phyloP scores from a whole-genome alignment of 2,888 invertebrate species.

The Zaprionus obscuricornis region DNA sequence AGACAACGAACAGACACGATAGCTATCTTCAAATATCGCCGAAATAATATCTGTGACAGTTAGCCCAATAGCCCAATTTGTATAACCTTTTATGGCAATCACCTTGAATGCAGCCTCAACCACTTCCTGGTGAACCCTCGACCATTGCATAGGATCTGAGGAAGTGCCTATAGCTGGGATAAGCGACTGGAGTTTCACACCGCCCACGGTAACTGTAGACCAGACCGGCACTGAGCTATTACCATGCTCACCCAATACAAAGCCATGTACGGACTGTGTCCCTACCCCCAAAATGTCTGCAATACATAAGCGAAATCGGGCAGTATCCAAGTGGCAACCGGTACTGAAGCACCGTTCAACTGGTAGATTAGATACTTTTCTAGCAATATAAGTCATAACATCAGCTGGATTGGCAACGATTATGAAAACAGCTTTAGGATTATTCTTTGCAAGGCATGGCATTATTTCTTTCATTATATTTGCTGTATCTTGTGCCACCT shows the following conservation, averaged over 20 bases:
- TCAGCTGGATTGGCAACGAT: slow-evolving; percentile 96
- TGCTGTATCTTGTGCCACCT: slow-evolving; percentile 92
- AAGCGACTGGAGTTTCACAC: slow-evolving; percentile 89
- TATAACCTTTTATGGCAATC: slow-evolving; percentile 91
- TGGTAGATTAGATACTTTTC: slow-evolving; percentile 93
- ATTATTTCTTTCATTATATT: slow-evolving; percentile 91
- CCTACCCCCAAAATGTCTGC: slow-evolving; percentile 91
- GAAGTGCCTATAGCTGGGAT: slow-evolving; percentile 88
- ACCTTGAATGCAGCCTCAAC: slow-evolving; percentile 91
- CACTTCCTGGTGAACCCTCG: slow-evolving; percentile 89
- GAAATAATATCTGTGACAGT: slow-evolving; percentile 87
- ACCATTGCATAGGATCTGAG: slow-evolving; percentile 89
- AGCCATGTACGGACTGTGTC: slow-evolving; percentile 91
- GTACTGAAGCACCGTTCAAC: slow-evolving; percentile 93
- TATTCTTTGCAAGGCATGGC: slow-evolving; percentile 86
- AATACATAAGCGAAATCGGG: slow-evolving; percentile 92
- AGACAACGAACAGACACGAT: slow-evolving; percentile 89
- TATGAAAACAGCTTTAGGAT: slow-evolving; percentile 90
- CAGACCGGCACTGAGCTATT: slow-evolving; percentile 94
- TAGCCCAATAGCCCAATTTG: slow-evolving; percentile 93
- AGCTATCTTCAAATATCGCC: slow-evolving; percentile 88
- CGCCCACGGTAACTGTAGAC: slow-evolving; percentile 94
- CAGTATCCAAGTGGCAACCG: slow-evolving; percentile 95
- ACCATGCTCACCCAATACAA: slow-evolving; percentile 95
- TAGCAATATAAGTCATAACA: slow-evolving; percentile 93